Evolutionary conservation across 2,888 invertebrate genomes (phyloP).

Genomic region (Drosophila anomalata): DNA sequence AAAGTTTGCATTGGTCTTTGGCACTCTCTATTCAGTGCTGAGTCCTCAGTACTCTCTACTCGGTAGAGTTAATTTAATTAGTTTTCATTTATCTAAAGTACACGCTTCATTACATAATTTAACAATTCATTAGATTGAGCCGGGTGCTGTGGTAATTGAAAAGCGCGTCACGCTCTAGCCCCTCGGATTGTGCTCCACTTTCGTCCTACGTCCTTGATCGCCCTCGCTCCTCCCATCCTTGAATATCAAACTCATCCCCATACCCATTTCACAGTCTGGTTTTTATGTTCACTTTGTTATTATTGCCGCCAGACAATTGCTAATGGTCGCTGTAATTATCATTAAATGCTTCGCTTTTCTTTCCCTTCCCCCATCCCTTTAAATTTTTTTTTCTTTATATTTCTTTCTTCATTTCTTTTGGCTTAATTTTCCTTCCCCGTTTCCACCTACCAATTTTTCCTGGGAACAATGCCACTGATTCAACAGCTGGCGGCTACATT

Average conservation of each 20-base stretch:
- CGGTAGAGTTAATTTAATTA: conserved; percentile 60
- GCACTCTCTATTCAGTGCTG: conserved; percentile 8
- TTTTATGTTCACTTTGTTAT: conserved; percentile 54
- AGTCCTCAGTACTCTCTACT: conserved; percentile 1
- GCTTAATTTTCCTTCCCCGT: not conserved
- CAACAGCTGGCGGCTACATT: conserved; percentile 48
- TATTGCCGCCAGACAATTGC: conserved; percentile 68
- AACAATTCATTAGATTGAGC: conserved; percentile 68
- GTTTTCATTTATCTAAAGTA: conserved; percentile 70
- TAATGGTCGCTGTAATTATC: conserved; percentile 68
- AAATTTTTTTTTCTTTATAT: not conserved
- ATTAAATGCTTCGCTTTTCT: conserved; percentile 59
- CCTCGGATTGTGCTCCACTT: conserved; percentile 9
- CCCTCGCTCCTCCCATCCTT: not conserved
- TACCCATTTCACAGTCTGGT: conserved; percentile 29
- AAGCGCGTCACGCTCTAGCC: conserved; percentile 57
- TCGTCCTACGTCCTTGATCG: conserved; percentile 1
- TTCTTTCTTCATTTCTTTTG: conserved; percentile 6
- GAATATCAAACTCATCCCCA: conserved; percentile 11
- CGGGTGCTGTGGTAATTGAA: conserved; percentile 58
- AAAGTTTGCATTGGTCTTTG: conserved; percentile 50
- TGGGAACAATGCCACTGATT: conserved; percentile 37
- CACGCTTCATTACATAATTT: conserved; percentile 70
- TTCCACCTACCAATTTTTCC: conserved; percentile 6
- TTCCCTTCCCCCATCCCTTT: not conserved